phyloP scores from a whole-genome alignment of 2,113 vertebrate species.

The Pygathrix nemaeus region DNA sequence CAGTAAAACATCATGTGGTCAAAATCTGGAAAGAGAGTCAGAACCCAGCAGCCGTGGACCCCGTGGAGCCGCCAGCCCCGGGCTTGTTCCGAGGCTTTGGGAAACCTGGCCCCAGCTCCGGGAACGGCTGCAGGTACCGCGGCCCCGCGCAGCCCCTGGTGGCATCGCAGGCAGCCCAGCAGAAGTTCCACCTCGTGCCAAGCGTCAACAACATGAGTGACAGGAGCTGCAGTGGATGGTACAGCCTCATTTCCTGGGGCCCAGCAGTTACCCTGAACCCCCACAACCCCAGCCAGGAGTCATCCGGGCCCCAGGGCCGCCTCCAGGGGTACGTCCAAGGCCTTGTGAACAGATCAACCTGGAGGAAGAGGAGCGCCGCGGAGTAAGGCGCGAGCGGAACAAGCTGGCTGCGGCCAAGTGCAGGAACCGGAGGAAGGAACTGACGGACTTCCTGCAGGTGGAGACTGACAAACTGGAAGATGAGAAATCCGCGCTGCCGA shows the following conservation, averaged over 20 bases:
- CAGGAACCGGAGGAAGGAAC: slow-evolving; percentile 91
- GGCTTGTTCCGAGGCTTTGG: slow-evolving; percentile 79
- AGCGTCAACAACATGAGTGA: slow-evolving; percentile 89
- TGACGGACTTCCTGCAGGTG: slow-evolving; percentile 90
- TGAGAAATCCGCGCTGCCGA: slow-evolving; percentile 89
- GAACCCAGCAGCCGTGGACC: slow-evolving; percentile 64
- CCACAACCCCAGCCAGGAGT: slow-evolving; percentile 86
- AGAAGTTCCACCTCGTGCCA: slow-evolving; percentile 79
- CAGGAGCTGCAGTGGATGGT: slow-evolving; percentile 93
- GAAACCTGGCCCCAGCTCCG: slow-evolving; percentile 76
- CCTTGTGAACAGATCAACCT: slow-evolving; percentile 87
- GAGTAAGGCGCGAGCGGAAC: slow-evolving; percentile 90
- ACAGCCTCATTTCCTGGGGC: slow-evolving; percentile 88
- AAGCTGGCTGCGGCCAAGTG: slow-evolving; percentile 94
- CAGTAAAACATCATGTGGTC: neutral
- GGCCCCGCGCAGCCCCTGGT: slow-evolving; percentile 52
- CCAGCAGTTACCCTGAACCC: slow-evolving; percentile 70
- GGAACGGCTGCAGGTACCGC: slow-evolving; percentile 60
- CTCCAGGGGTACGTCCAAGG: slow-evolving; percentile 79
- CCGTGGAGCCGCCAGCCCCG: slow-evolving; percentile 46
- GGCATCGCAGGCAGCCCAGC: slow-evolving; percentile 41
- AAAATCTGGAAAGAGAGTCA: slow-evolving; percentile 64
- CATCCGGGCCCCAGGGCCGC: slow-evolving; percentile 85
- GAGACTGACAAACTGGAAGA: slow-evolving; percentile 92
- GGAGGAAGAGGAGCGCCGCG: slow-evolving; percentile 90